Base-by-base conservation (phyloP, 2,113 vertebrate species). In the Chloebia gouldiae region DNA sequence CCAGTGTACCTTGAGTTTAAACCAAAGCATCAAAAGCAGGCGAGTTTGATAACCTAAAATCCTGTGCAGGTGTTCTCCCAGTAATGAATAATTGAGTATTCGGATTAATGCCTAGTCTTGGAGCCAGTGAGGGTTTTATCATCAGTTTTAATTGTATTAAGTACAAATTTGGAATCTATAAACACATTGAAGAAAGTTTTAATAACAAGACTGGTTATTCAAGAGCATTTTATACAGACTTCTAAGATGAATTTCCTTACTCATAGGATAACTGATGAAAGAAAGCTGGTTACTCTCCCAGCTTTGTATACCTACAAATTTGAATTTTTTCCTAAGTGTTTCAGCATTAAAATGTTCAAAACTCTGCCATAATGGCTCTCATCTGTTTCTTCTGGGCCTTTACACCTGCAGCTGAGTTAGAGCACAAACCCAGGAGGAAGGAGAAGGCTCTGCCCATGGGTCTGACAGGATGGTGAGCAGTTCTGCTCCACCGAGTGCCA, bases 321-420 rank as follows among this genome's bases (percentile, higher is more conserved):
- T 1, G 0, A 65, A 72, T 13, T 17, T 14, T 42, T 80, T 56
- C 47, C 61, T 63, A 47, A 56, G 50, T 40, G 33, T 54, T 75
- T 59, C 64, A 78, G 35, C 56, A 72, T 45, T 68, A 60, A 81
- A 93, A 31, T 64, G 12, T 20, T 56, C 45, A 51, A 42, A 27
- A 21, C 10, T 47, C 35, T 28, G 45, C n/a, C 7, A 45, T 30
- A 72, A 90, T 76, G 56, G 50, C 13, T 77, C 75, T 77, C 24
- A 73, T 77, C 79, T 87, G 50, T 87, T 92, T 83, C 72, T 91
- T 35, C 61, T 61, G 53, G 45, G n/a, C 27, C 79, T 66, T 92
- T 53, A 4, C 27, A 35, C n/a, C 37, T 70, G 42, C 64, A 88
- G 56, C 39, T 42, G n/a, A 33, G 39, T 31, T 14, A 54, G 27